phyloP scores from a whole-genome alignment of 2,113 vertebrate genomes.

The Meleagris gallopavo region DNA sequence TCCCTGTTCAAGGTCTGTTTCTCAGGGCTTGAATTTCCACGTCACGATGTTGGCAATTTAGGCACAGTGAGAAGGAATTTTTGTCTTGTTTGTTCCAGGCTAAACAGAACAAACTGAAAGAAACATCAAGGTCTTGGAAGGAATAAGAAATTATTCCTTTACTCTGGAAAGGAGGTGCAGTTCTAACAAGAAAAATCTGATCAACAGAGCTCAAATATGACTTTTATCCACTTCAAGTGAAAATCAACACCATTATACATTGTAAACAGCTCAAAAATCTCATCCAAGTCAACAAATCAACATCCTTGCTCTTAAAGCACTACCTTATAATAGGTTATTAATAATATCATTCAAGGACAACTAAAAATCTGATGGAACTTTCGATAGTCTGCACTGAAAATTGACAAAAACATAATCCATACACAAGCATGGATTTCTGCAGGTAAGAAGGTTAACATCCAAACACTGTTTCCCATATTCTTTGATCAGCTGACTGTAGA shows the following conservation, averaged over 20 bases:
- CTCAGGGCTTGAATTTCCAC: background rate
- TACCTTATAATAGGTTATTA: background rate
- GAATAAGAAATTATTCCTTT: background rate
- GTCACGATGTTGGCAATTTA: background rate
- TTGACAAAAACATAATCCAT: background rate
- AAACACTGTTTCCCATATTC: background rate
- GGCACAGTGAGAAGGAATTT: background rate
- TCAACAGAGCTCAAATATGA: slow-evolving; percentile 20
- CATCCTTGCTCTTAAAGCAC: background rate
- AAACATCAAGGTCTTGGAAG: background rate
- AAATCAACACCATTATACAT: slow-evolving; percentile 9
- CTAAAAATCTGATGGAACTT: background rate
- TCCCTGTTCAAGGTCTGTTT: background rate
- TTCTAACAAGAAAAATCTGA: slow-evolving; percentile 2
- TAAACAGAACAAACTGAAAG: background rate
- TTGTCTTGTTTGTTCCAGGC: background rate
- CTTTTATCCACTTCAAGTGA: background rate
- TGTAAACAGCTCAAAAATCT: background rate
- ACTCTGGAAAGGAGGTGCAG: background rate
- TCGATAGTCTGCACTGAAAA: background rate
- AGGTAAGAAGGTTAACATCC: background rate
- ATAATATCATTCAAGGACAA: background rate
- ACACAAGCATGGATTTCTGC: background rate
- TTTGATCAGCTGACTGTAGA: slow-evolving; percentile 27
- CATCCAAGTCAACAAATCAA: background rate